These are phyloP conservation scores for Brienomyrus brachyistius DNA, from an alignment of 2,113 vertebrate species.

Conservation along the genomic window DNA sequence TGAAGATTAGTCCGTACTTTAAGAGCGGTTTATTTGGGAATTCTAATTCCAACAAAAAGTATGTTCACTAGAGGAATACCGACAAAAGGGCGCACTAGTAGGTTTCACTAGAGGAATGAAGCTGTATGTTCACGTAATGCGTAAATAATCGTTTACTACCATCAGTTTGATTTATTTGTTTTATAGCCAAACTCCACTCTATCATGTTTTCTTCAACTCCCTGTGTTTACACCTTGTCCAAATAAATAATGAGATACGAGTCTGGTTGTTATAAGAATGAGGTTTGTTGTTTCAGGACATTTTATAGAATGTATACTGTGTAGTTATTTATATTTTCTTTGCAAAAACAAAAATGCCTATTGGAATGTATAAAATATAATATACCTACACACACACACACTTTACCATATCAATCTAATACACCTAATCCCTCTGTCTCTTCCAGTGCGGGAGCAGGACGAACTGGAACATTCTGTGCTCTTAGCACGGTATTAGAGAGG, in stretches of 20 bases:
- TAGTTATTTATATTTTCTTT: background rate
- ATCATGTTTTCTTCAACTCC: background rate
- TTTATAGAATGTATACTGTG: background rate
- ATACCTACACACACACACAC: background rate
- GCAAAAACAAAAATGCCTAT: background rate
- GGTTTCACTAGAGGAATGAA: background rate
- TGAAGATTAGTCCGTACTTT: background rate
- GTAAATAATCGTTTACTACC: background rate
- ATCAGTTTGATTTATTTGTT: background rate
- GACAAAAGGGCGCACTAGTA: no score
- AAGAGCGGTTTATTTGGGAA: background rate
- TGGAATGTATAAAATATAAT: no score
- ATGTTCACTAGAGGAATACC: background rate
- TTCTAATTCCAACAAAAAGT: background rate
- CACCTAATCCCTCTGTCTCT: background rate
- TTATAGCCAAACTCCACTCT: background rate
- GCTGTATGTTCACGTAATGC: background rate
- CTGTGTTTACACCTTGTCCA: background rate
- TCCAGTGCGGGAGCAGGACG: slow-evolving; percentile 89
- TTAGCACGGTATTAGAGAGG: slow-evolving; percentile 94
- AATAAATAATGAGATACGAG: background rate
- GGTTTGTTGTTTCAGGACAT: background rate
- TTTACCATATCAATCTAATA: background rate
- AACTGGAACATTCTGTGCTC: slow-evolving; percentile 93
- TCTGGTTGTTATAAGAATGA: background rate